Base-by-base conservation (phyloP, 2,888 invertebrate species). In the Oligia strigilis region DNA sequence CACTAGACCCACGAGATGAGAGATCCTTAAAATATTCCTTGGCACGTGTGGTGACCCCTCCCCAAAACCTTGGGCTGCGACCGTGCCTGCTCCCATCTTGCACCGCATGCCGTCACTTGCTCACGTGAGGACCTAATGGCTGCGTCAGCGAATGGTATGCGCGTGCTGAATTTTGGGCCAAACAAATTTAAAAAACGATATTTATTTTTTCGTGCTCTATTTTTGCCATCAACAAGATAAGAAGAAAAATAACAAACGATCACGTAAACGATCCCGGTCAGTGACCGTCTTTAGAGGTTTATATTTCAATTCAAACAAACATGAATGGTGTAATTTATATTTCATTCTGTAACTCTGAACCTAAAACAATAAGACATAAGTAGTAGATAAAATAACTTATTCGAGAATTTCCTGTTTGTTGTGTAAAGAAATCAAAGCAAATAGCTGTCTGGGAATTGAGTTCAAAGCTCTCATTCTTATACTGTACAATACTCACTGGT, bases 321-420 rank as follows among this genome's bases (percentile, higher is more conserved):
- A 58, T 66, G n/a, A 85, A 85, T 82, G 55, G 82, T 75, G 75
- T 82, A 85, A 78, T 85, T 82, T 84, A 85, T 84, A 84, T 82
- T 84, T 84, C 84, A 70, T 76, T 84, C 70, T 83, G 81, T 75
- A 78, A 78, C 72, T 82, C 75, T 78, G 84, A 85, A 78, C 49
- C 78, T 85, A 84, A 84, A 82, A 84, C 72, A 84, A 78, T 75
- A 82, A 72, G 60, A 62, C n/a, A n/a, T n/a, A n/a, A 72, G 58
- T 60, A 62, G 58, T 74, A 72, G 65, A 81, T 84, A 84, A 64
- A 84, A 78, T 78, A 82, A 72, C 75, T 73, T 82, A 84, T 85
- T 85, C 84, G 85, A 84, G 78, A 78, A 75, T 66, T 74, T 29
- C 8, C 72, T 23, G 62, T 71, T 81, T 77, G 65, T 77, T 77